phyloP scores from a whole-genome alignment of 2,113 vertebrate genomes.

The Poeciliopsis occidentalis region DNA sequence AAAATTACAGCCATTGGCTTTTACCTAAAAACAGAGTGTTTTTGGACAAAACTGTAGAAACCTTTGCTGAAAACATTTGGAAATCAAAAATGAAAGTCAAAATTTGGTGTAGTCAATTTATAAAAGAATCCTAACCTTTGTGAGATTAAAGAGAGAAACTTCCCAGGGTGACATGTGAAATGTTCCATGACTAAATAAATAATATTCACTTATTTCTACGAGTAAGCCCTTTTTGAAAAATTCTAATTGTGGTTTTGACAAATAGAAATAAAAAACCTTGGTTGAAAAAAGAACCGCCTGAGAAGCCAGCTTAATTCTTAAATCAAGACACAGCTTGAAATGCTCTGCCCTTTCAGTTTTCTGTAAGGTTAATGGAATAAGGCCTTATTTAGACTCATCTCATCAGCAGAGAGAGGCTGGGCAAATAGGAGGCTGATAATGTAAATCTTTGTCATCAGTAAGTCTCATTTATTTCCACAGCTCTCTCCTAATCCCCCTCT shows the following conservation, averaged over 20 bases:
- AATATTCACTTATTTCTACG: slow-evolving; percentile 6
- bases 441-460: slow-evolving; percentile 38
- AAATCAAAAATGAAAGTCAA: too few species aligned
- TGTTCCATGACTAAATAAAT: background rate
- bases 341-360: slow-evolving; percentile 27
- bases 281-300: background rate
- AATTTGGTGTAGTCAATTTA: too few species aligned
- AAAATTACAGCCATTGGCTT: background rate
- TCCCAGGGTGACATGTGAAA: slow-evolving; percentile 15
- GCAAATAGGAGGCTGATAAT: slow-evolving; percentile 29
- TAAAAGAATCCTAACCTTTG: background rate
- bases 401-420: slow-evolving; percentile 32
- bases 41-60: too few species aligned
- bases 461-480: slow-evolving; percentile 25
- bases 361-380: slow-evolving; percentile 48
- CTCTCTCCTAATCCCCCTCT: slow-evolving; percentile 6
- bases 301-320: slow-evolving; percentile 5
- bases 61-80: too few species aligned
- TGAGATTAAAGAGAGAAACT: background rate
- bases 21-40: too few species aligned
- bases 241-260: slow-evolving; percentile 3
- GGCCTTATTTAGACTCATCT: slow-evolving; percentile 27
- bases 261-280: slow-evolving; percentile 2
- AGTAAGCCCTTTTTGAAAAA: slow-evolving; percentile 1
- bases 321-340: slow-evolving; percentile 13